Percentiles rank a stretch among this genome's conserved stretches.
These are phyloP conservation scores for Nymphalis urticae DNA, from an alignment of 2,888 invertebrate species.

Conservation along the genomic window DNA sequence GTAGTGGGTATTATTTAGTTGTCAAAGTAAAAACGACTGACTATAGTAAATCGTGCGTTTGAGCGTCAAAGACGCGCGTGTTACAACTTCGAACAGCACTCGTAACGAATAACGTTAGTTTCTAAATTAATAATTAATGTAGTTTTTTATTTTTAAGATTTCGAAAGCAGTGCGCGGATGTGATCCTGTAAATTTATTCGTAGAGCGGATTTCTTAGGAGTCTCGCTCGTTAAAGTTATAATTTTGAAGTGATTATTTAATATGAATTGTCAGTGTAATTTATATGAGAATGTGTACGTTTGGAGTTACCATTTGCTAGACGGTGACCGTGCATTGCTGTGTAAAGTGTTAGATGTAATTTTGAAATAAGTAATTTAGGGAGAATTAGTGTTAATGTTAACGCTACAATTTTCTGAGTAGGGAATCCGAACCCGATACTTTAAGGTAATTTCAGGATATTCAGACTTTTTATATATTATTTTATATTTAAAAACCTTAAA, in stretches of 20 bases:
- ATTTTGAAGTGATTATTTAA: slow-evolving; percentile 19
- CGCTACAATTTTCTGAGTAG: slow-evolving; percentile 17
- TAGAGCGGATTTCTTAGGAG: slow-evolving; percentile 4
- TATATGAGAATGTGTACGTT: slow-evolving; percentile 20
- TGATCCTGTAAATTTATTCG: slow-evolving; percentile 21
- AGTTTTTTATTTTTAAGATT: slow-evolving; percentile 30
- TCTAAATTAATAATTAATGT: slow-evolving; percentile 5
- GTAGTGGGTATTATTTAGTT: slow-evolving; percentile 6
- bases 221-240: neutral
- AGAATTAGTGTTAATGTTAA: slow-evolving; percentile 42
- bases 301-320: slow-evolving; percentile 18
- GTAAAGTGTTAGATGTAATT: slow-evolving; percentile 54
- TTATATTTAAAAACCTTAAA: too few relatives aligned
- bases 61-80: neutral
- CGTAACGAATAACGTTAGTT: slow-evolving; percentile 2
- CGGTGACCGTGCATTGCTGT: slow-evolving; percentile 44
- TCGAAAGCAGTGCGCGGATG: slow-evolving; percentile 25
- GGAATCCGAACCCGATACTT: slow-evolving; percentile 13
- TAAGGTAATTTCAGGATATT: neutral
- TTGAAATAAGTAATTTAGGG: slow-evolving; percentile 49
- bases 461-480: neutral
- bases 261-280: slow-evolving; percentile 18
- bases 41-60: slow-evolving; percentile 13
- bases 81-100: slow-evolving; percentile 6
- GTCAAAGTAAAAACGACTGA: slow-evolving; percentile 27